phyloP scores from a whole-genome alignment of 2,888 invertebrate genomes.

The Ferdinandea cuprea region DNA sequence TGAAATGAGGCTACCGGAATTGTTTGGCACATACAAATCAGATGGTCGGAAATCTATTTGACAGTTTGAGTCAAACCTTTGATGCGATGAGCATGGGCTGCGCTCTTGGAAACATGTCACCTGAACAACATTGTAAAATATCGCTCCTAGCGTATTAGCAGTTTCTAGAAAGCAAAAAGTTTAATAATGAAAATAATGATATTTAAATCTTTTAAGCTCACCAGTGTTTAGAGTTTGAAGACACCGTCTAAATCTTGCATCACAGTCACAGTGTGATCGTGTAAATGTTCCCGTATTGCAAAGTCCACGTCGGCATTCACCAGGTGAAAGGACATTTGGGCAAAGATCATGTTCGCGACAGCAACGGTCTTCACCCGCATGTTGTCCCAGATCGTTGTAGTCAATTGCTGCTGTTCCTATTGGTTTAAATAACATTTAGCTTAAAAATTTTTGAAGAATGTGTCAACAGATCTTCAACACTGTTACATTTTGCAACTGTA shows the following conservation, averaged over 20 bases:
- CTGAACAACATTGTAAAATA: constrained; percentile 90
- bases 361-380: constrained; percentile 87
- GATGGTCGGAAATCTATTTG: constrained; percentile 79
- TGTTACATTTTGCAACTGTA: neutral
- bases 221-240: constrained; percentile 86
- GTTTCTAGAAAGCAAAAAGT: constrained; percentile 83
- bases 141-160: constrained; percentile 88
- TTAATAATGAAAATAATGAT: neutral
- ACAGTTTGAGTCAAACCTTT: constrained; percentile 84
- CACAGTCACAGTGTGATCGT: constrained; percentile 90
- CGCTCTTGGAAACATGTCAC: constrained; percentile 89
- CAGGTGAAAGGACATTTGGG: constrained; percentile 85
- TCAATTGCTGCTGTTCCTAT: constrained; percentile 85
- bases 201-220: constrained; percentile 49
- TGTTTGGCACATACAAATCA: constrained; percentile 80
- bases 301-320: constrained; percentile 86
- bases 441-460: no score
- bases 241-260: constrained; percentile 88
- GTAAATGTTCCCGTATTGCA: constrained; percentile 89
- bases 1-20: constrained; percentile 78
- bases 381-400: constrained; percentile 87
- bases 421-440: neutral
- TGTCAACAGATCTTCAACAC: no score
- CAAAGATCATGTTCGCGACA: constrained; percentile 90
- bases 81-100: constrained; percentile 86